A percentile compares a stretch with the other conserved stretches of the same genome.
These are phyloP conservation scores for Aquatica leii DNA, from an alignment of 2,888 invertebrate species.

Conservation along the genomic window DNA sequence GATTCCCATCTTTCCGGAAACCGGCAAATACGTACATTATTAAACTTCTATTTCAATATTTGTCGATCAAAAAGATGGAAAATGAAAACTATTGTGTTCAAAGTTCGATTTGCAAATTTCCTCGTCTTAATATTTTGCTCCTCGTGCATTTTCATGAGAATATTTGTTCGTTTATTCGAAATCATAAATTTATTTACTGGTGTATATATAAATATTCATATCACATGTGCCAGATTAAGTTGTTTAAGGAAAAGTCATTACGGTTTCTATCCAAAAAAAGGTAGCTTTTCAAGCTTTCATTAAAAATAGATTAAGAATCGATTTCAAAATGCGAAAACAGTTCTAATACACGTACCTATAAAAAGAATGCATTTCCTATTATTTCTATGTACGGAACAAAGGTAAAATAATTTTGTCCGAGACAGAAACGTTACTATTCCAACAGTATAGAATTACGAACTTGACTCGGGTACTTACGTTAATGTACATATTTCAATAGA, in stretches of 20 bases:
- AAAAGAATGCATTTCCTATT: no score
- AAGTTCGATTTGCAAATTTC: constrained; percentile 29
- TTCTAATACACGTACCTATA: no score
- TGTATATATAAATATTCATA: not conserved
- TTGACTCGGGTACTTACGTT: no score
- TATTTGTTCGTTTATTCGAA: not conserved
- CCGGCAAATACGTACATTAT: constrained; percentile 20
- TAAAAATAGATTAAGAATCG: not conserved
- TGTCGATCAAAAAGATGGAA: constrained; percentile 30
- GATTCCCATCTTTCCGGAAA: constrained; percentile 25
- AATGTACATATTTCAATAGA: no score
- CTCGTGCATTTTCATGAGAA: not conserved
- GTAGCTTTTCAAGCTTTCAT: not conserved
- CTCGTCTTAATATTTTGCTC: constrained; percentile 25
- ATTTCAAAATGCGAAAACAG: no score
- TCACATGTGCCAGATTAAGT: not conserved
- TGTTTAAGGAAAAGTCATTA: not conserved
- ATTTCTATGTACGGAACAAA: no score
- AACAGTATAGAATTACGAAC: no score
- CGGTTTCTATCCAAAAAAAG: not conserved
- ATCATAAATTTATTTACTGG: not conserved
- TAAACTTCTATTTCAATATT: constrained; percentile 32
- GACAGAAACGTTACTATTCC: no score
- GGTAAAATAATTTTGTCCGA: no score
- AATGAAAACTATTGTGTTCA: constrained; percentile 34